Base-by-base conservation (phyloP, 2,888 invertebrate genomes). In the Acanthopleura granulata region DNA sequence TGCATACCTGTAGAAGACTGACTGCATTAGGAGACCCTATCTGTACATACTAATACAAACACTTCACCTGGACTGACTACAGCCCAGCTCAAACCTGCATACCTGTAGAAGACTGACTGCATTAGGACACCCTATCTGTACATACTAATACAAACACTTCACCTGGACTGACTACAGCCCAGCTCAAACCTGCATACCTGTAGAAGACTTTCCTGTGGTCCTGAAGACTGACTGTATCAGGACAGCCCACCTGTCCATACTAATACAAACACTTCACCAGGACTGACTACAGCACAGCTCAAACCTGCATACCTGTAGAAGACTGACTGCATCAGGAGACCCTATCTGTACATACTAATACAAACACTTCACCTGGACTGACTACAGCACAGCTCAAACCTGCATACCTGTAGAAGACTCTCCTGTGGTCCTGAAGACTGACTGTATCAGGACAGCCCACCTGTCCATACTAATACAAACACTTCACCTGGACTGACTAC, bases 401-500 rank as follows among this genome's bases (percentile, higher is more conserved):
- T 57, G 27, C 25, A 83, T 84, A 92, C 93, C 92, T 92, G 77
- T 93, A 91, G 89, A 93, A 92, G 78, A 94, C 91, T 84, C 93
- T 91, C 30, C 93, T 91, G 79, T 92, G 91, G 30, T 91, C 91
- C 85, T 94, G 94, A 80, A 93, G 92, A 84, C 94, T 94, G 49
- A 94, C 82, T 71, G 83, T 79, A 66, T 82, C 80, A 12, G 83
- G 82, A 78, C 82, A 84, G 29, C 81, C 79, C 62, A 81, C 81
- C 62, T 81, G 79, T 27, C 80, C 74, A 11, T 40, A 40, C 40
- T 40, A 40, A 40, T 40, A 40, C 40, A 40, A n/a, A n/a, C n/a
- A n/a, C n/a, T n/a, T n/a, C n/a, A n/a, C 9, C 4, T 6, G 40
- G 40, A 40, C 40, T 40, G 40, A 40, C 40, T 40, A 40, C 40